Conservation (phyloP, 1,140 invertebrate genomes). For the Drosophila arawakana region DNA sequence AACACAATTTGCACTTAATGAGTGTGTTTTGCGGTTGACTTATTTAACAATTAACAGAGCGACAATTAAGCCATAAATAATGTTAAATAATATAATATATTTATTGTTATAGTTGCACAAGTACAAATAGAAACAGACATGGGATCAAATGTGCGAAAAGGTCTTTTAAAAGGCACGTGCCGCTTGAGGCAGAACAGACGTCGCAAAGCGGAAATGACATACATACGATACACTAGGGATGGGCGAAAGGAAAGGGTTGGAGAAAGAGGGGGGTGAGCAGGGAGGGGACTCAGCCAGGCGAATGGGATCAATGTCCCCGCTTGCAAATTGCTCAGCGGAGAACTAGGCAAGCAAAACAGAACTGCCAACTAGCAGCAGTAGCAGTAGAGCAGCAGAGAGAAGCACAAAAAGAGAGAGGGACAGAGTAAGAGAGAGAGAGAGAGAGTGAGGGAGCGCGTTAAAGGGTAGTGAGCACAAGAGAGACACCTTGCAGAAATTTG, state of each 20-base stretch:
- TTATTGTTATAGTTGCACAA: not conserved
- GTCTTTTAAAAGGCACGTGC: constrained; percentile 17
- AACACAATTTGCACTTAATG: constrained; percentile 32
- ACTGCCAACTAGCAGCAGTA: constrained; percentile 31
- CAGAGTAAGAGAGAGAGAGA: constrained; percentile 7
- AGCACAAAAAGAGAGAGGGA: not conserved
- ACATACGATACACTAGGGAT: constrained; percentile 19
- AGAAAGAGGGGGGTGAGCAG: not conserved
- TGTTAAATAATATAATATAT: not conserved
- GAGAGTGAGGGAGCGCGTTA: not conserved
- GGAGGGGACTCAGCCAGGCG: constrained; percentile 16
- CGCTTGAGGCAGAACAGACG: constrained; percentile 14
- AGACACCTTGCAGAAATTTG: constrained; percentile 16
- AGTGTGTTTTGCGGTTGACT: constrained; percentile 12
- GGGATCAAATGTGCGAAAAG: constrained; percentile 1
- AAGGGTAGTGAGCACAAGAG: constrained; percentile 1
- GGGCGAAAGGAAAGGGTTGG: not conserved
- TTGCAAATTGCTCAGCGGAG: constrained; percentile 46
- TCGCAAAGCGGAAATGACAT: constrained; percentile 53
- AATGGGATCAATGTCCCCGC: constrained; percentile 79
- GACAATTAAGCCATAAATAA: constrained; percentile 24
- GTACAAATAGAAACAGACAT: constrained; percentile 11
- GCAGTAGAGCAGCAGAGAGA: not conserved
- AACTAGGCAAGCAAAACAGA: constrained; percentile 76
- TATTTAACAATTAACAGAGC: constrained; percentile 48